phyloP scores from a whole-genome alignment of 2,888 invertebrate genomes.

The Mesorhabditis spiculigera region DNA sequence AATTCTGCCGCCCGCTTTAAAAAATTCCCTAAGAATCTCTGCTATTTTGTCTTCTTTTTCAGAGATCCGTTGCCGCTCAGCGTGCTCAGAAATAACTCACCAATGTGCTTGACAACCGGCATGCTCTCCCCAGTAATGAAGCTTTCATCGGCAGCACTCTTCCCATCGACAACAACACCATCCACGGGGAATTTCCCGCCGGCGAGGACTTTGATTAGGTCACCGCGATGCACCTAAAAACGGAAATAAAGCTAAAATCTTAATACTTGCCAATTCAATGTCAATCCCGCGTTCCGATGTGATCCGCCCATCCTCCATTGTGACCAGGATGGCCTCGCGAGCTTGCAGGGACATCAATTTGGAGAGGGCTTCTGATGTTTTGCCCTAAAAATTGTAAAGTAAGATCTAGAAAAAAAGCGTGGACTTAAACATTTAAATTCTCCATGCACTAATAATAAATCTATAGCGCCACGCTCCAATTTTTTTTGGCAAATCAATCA shows the following conservation, averaged over 20 bases:
- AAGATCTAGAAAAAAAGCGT: background rate
- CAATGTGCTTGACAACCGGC: conserved; percentile 80
- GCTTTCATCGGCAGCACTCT: conserved; percentile 74
- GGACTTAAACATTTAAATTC: background rate
- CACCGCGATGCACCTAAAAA: conserved; percentile 44
- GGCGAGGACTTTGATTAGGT: conserved; percentile 66
- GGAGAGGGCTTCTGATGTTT: conserved; percentile 93
- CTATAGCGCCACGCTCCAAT: too few relatives aligned
- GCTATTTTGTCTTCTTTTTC: background rate
- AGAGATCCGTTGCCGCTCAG: background rate
- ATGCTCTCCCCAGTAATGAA: conserved; percentile 75
- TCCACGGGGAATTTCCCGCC: conserved; percentile 96
- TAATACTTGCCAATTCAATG: conserved; percentile 86
- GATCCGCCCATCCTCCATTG: conserved; percentile 69
- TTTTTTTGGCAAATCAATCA: too few relatives aligned
- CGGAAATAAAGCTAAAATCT: background rate
- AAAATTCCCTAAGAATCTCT: background rate
- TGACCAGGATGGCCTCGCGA: conserved; percentile 85
- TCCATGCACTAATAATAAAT: background rate
- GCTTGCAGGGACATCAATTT: conserved; percentile 89
- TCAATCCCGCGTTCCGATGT: conserved; percentile 67
- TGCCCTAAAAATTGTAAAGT: conserved; percentile 69
- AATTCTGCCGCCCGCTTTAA: background rate
- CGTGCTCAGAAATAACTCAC: conserved; percentile 8
- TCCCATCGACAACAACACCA: conserved; percentile 82